Percentiles rank a stretch among this genome's conserved stretches.
These are phyloP conservation scores for Plumapathes pennacea DNA, from an alignment of 92 coral and sea anemone genomes.

Conservation along the genomic window DNA sequence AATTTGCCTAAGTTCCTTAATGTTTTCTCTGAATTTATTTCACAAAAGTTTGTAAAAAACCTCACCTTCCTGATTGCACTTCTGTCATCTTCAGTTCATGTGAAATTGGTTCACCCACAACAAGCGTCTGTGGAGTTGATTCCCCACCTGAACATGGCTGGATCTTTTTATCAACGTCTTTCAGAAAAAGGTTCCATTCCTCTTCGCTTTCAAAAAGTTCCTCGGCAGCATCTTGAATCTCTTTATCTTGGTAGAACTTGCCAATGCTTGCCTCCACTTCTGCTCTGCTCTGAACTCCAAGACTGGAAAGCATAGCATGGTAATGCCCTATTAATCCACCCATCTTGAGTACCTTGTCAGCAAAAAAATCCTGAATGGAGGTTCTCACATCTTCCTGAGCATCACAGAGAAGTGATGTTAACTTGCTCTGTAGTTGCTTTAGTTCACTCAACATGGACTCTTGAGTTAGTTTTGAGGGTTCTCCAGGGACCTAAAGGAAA, in stretches of 20 bases:
- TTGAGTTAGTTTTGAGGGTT: neutral
- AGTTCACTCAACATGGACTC: constrained; percentile 27
- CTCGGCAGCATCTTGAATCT: constrained; percentile 64
- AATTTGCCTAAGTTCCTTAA: too few species aligned
- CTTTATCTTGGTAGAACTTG: constrained; percentile 33
- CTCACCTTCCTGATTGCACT: constrained; percentile 67
- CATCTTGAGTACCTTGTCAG: constrained; percentile 59
- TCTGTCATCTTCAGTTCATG: constrained; percentile 59
- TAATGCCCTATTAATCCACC: constrained; percentile 71
- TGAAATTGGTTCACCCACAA: constrained; percentile 61
- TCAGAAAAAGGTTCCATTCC: constrained; percentile 73
- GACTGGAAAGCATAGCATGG: constrained; percentile 30
- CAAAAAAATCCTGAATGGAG: constrained; percentile 65
- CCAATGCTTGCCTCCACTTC: constrained; percentile 59
- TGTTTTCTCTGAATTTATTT: too few species aligned
- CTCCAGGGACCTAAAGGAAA: too few species aligned
- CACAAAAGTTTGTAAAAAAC: too few species aligned
- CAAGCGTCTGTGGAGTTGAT: too few species aligned
- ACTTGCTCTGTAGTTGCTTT: constrained; percentile 12
- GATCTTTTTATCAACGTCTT: constrained; percentile 58
- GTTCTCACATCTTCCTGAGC: constrained; percentile 49
- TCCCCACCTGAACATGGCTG: constrained; percentile 7
- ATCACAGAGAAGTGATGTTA: constrained; percentile 42
- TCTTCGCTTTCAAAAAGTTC: constrained; percentile 63
- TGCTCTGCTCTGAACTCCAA: constrained; percentile 59